Evolutionary conservation across 2,888 invertebrate genomes (phyloP).

Genomic region (Andrena dorsata): DNA sequence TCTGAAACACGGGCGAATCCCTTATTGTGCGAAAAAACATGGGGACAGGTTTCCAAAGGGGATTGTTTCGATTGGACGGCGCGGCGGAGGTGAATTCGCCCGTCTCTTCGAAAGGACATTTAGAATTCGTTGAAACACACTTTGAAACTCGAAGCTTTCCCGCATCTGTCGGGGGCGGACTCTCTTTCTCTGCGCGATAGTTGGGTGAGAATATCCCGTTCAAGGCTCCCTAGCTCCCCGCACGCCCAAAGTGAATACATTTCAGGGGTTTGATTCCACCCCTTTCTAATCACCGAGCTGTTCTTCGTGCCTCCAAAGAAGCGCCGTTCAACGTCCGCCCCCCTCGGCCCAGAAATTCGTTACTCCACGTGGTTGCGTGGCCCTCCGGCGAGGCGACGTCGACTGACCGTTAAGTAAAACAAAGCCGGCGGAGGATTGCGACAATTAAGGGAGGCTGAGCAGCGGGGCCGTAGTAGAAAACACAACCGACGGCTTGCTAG

Average conservation of each 20-base stretch:
- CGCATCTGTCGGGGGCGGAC: too few relatives aligned
- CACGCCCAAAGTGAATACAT: too few relatives aligned
- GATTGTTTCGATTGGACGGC: neutral
- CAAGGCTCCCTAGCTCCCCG: too few relatives aligned
- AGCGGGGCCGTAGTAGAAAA: neutral
- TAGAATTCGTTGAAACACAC: neutral
- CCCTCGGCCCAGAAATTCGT: conserved; percentile 16
- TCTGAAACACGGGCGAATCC: neutral
- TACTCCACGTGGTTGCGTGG: conserved; percentile 10
- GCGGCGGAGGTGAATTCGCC: neutral
- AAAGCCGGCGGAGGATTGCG: conserved; percentile 11
- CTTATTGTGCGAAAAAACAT: conserved; percentile 9
- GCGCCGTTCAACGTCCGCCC: too few relatives aligned
- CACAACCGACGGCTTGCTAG: neutral
- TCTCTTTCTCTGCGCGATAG: too few relatives aligned
- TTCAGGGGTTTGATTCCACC: too few relatives aligned
- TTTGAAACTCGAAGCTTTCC: neutral
- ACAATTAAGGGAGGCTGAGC: conserved; percentile 21
- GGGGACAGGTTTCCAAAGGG: neutral
- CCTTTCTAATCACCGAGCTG: too few relatives aligned
- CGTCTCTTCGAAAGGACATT: neutral
- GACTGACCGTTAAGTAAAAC: neutral
- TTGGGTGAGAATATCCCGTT: too few relatives aligned
- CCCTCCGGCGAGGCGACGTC: neutral
- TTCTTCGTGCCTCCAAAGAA: too few relatives aligned